Conservation (phyloP, 1,140 invertebrate genomes). For the Hyles vespertilio region DNA sequence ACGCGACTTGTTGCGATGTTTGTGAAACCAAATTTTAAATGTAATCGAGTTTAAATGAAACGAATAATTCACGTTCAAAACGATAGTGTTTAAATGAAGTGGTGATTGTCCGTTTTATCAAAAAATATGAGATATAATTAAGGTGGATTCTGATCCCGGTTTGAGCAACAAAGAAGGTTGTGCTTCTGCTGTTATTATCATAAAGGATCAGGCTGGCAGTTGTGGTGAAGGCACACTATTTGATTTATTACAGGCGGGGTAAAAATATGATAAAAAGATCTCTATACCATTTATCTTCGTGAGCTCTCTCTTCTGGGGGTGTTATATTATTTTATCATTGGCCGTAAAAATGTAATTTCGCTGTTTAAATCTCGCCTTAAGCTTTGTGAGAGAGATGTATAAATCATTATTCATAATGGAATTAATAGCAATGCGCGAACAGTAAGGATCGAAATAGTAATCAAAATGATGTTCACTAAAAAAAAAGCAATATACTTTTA, state of each 20-base stretch:
- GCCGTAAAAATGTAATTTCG: neutral
- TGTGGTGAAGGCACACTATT: neutral
- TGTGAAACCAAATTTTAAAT: constrained; percentile 16
- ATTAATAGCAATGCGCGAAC: no score
- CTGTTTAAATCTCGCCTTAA: neutral
- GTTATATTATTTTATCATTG: neutral
- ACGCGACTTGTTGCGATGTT: constrained; percentile 41
- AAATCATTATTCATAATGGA: no score
- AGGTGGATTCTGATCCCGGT: no score
- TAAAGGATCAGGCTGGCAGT: neutral
- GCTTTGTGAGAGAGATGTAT: no score
- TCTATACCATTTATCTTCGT: constrained; percentile 4
- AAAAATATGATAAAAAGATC: constrained; percentile 5
- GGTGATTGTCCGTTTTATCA: no score
- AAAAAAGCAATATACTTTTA: no score
- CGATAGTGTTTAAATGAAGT: no score
- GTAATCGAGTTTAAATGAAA: constrained; percentile 1
- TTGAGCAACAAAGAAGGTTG: no score
- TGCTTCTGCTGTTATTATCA: no score
- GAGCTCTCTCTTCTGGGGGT: neutral
- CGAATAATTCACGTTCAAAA: constrained; percentile 1
- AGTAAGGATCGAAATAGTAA: no score
- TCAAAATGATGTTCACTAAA: no score
- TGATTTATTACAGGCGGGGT: constrained; percentile 7
- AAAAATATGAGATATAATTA: no score